Percentiles rank a stretch among this genome's conserved stretches.
Conservation (phyloP, 2,888 invertebrate species). For the Tipula confusa region DNA sequence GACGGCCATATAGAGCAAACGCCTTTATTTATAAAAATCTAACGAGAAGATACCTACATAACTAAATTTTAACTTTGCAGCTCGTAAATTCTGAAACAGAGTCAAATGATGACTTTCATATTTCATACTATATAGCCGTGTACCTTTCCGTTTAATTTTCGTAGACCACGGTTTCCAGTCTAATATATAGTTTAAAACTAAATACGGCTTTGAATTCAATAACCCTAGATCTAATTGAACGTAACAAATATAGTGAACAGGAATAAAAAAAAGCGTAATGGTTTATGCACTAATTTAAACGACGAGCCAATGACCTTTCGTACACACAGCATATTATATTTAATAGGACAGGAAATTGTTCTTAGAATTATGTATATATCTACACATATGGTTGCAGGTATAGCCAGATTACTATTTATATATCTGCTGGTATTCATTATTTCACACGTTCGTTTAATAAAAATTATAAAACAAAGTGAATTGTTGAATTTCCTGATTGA, state of each 20-base stretch:
- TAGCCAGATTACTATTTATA: background rate
- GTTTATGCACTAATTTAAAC: constrained; percentile 10
- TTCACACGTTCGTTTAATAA: background rate
- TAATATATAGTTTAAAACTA: too few species aligned
- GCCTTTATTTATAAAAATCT: too few species aligned
- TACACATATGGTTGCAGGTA: background rate
- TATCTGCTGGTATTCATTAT: background rate
- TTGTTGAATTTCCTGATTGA: constrained; percentile 6
- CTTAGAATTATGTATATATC: background rate
- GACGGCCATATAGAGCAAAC: too few species aligned
- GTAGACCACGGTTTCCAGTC: too few species aligned
- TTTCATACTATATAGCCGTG: too few species aligned
- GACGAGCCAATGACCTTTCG: background rate
- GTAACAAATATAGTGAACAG: background rate
- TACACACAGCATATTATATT: background rate
- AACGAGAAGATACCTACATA: too few species aligned
- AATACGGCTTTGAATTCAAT: background rate
- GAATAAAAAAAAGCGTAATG: background rate
- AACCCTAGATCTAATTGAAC: background rate
- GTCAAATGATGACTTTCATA: too few species aligned
- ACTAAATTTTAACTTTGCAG: too few species aligned
- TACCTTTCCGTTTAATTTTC: too few species aligned
- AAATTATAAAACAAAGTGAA: background rate
- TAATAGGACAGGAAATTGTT: background rate
- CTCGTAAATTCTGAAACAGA: too few species aligned